A percentile compares a stretch with the other conserved stretches of the same genome.
These are phyloP conservation scores for Catharus bicknelli DNA, from an alignment of 2,113 vertebrate genomes.

Conservation along the genomic window DNA sequence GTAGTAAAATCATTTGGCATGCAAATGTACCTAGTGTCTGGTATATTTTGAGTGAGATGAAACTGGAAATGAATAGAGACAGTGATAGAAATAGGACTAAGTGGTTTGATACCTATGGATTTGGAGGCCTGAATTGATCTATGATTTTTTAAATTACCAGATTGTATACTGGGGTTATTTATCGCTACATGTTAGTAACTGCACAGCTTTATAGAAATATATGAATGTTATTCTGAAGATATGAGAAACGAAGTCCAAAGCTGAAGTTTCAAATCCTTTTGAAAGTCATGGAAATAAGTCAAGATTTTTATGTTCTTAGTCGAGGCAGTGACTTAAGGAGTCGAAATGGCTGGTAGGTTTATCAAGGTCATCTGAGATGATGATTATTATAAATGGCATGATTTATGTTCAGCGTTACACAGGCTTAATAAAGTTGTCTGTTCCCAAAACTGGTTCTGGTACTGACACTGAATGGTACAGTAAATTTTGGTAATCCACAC, in stretches of 20 bases:
- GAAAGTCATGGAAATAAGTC: neutral
- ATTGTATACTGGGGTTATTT: neutral
- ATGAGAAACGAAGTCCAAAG: neutral
- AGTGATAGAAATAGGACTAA: neutral
- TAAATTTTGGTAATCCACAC: neutral
- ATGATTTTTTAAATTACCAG: neutral
- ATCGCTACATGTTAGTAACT: neutral
- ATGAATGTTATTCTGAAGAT: neutral
- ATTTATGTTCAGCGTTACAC: neutral
- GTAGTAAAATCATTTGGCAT: neutral
- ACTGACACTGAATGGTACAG: neutral
- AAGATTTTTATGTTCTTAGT: neutral
- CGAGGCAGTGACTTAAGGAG: neutral
- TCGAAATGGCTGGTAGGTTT: neutral
- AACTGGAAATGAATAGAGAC: neutral
- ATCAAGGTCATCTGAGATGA: neutral
- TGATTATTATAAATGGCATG: neutral
- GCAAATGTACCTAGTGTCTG: neutral
- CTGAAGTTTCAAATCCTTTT: neutral
- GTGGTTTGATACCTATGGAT: neutral
- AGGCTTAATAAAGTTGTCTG: neutral
- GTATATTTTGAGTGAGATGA: neutral
- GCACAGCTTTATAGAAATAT: neutral
- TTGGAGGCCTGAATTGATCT: neutral
- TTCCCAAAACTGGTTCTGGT: neutral